A percentile compares a stretch with the other conserved stretches of the same genome.
Evolutionary conservation across 53 echinoderm and acorn worm species (phyloP).

Genomic region (Arbacia lixula): DNA sequence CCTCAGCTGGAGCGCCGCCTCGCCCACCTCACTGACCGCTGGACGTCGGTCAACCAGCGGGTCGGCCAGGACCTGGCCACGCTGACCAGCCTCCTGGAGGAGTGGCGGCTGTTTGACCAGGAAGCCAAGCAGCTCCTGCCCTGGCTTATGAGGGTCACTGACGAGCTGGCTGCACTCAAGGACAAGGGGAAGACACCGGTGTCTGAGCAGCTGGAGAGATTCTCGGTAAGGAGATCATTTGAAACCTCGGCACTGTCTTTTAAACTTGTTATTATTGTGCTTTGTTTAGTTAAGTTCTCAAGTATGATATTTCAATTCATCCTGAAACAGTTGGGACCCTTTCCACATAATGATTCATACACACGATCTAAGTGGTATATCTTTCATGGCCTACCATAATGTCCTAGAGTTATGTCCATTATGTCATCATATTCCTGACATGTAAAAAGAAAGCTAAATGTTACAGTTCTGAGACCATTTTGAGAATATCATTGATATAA

Average conservation of each 20-base stretch:
- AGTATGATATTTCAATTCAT: too few species aligned
- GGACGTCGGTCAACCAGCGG: constrained; percentile 76
- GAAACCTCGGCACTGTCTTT: too few species aligned
- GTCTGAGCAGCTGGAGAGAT: constrained; percentile 79
- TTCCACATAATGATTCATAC: too few species aligned
- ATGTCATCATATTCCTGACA: too few species aligned
- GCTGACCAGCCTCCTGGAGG: constrained; percentile 75
- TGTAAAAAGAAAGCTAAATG: too few species aligned
- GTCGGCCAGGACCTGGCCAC: constrained; percentile 79
- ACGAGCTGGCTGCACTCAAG: constrained; percentile 67
- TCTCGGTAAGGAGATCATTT: constrained; percentile 79
- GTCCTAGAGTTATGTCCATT: too few species aligned
- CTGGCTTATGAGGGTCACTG: constrained; percentile 71
- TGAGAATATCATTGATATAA: too few species aligned
- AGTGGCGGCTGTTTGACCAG: constrained; percentile 87
- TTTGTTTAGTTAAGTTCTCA: too few species aligned
- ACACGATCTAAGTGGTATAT: too few species aligned
- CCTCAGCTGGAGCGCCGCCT: constrained; percentile 76
- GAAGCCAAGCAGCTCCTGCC: constrained; percentile 74
- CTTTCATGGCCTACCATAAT: too few species aligned
- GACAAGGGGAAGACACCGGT: constrained; percentile 62
- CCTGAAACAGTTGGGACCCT: too few species aligned
- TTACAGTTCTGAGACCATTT: neutral
- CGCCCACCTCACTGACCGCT: constrained; percentile 73
- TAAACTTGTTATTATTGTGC: too few species aligned